These are phyloP conservation scores for Parapsyche elsis DNA, from an alignment of 1,140 invertebrate genomes.

Conservation along the genomic window DNA sequence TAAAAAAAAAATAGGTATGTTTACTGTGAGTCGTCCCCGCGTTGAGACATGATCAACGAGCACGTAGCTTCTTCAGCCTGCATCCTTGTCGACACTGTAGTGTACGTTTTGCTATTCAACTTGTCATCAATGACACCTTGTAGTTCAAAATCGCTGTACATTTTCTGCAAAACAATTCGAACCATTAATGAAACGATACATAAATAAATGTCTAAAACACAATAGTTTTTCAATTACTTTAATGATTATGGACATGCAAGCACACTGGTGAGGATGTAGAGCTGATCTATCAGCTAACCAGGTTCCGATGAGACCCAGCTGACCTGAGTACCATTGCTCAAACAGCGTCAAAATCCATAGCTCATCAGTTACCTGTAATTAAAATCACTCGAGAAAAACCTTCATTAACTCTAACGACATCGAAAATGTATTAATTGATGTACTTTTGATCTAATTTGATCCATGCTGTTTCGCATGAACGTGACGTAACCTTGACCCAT, in stretches of 20 bases:
- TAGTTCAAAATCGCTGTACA: conserved; percentile 98
- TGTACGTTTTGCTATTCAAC: conserved; percentile 97
- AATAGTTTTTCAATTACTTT: conserved; percentile 72
- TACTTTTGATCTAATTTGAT: conserved; percentile 97
- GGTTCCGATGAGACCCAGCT: conserved; percentile 93
- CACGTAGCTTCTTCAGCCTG: conserved; percentile 97
- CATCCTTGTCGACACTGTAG: conserved; percentile 91
- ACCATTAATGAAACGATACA: neutral
- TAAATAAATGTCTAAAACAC: neutral
- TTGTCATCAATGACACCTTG: conserved; percentile 99
- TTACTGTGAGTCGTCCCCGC: conserved; percentile 72
- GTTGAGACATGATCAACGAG: conserved; percentile 84
- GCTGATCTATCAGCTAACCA: conserved; percentile 96
- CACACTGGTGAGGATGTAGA: conserved; percentile 96
- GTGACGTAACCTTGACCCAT: conserved; percentile 98
- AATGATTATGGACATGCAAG: conserved; percentile 94
- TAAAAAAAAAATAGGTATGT: conserved; percentile 35
- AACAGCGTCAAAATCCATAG: conserved; percentile 97
- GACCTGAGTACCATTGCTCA: conserved; percentile 97
- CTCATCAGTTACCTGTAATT: conserved; percentile 80
- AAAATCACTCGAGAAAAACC: neutral
- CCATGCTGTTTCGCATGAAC: conserved; percentile 96
- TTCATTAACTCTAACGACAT: too few species aligned
- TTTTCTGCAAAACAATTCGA: conserved; percentile 77
- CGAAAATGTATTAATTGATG: conserved; percentile 57